Base-by-base conservation (phyloP, 1,140 invertebrate genomes). In the Caerostris extrusa region DNA sequence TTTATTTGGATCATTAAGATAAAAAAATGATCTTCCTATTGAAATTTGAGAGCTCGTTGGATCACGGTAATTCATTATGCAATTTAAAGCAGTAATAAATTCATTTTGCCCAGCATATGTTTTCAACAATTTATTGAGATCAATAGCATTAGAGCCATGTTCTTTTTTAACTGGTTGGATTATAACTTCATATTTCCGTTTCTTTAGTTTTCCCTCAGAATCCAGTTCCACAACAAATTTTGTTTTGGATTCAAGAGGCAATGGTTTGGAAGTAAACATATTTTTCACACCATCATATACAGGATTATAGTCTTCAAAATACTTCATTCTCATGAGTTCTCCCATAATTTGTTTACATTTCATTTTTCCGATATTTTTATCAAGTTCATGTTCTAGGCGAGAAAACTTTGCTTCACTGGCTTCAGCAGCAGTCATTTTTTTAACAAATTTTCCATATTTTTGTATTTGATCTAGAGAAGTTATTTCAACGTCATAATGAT, bases 201-300 rank as follows among this genome's bases (percentile, higher is more conserved):
- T 71, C 50, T 86, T 83, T 34, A 34, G 34, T 2, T 34, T 82
- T 0, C 56, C 82, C 2, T 19, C 19, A 17, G 10, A 14, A 56
- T 88, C 77, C 50, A 94, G n/a, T 64, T 64, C 69, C 14, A 94
- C 85, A 57, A 10, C 56, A 50, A 88, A 81, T 17, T n/a, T 34
- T 2, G 7, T 8, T 56, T 92, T 77, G 2, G 3, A 7, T 4
- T 53, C 8, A 64, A 91, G 69, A 3, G 94, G 94, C 19, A 94
- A 94, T 5, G 58, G 77, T 34, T 61, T 67, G 5, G 61, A 57
- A 34, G 94, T 94, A 81, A 81, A 94, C 55, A 94, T 55, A 92
- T 94, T 94, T 82, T 91, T 94, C 12, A 8, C 50, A 4, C 94
- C 94, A 91, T 94, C 94, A 82, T 86, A 94, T 2, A 91, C 94